Evolutionary conservation across 2,888 invertebrate genomes (phyloP).

Genomic region (Unio pictorum): DNA sequence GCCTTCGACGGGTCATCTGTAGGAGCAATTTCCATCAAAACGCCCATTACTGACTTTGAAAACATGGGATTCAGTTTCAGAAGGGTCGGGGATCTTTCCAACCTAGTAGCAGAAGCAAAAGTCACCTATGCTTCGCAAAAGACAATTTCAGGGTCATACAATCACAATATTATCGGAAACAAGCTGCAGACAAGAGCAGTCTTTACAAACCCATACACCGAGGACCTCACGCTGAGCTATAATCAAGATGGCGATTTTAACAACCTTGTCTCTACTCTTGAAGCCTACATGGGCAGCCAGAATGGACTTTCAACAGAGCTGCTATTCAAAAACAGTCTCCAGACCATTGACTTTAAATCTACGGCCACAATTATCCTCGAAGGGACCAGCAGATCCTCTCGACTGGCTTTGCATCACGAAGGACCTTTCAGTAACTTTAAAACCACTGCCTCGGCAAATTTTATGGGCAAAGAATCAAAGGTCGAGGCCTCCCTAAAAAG

Average conservation of each 20-base stretch:
- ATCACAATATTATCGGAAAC: no score
- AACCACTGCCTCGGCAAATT: slow-evolving; percentile 10
- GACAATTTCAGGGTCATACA: no score
- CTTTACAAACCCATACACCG: no score
- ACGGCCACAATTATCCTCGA: slow-evolving; percentile 8
- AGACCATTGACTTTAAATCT: slow-evolving; percentile 11
- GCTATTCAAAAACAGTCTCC: slow-evolving; percentile 8
- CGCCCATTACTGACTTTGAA: slow-evolving; percentile 44
- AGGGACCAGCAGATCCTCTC: slow-evolving; percentile 15
- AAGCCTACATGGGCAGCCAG: slow-evolving; percentile 17
- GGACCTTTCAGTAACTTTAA: slow-evolving; percentile 30
- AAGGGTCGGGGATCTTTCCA: slow-evolving; percentile 11
- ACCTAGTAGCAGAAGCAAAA: slow-evolving; percentile 19
- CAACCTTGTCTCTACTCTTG: slow-evolving; percentile 17
- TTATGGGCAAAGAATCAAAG: slow-evolving; percentile 8
- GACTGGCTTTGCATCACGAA: slow-evolving; percentile 26
- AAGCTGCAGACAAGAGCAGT: no score
- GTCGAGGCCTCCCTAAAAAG: slow-evolving; percentile 24
- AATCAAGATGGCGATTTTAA: slow-evolving; percentile 18
- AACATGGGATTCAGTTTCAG: slow-evolving; percentile 25
- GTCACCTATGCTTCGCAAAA: no score
- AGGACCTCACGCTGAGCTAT: slow-evolving; percentile 17
- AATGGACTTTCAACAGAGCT: slow-evolving; percentile 14
- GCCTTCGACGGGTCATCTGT: slow-evolving; percentile 7
- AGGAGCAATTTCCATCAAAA: slow-evolving; percentile 31